Evolutionary conservation across 2,113 vertebrate genomes (phyloP), one percentile per base, ranked within the genome.

Genomic region (Neofelis nebulosa): DNA sequence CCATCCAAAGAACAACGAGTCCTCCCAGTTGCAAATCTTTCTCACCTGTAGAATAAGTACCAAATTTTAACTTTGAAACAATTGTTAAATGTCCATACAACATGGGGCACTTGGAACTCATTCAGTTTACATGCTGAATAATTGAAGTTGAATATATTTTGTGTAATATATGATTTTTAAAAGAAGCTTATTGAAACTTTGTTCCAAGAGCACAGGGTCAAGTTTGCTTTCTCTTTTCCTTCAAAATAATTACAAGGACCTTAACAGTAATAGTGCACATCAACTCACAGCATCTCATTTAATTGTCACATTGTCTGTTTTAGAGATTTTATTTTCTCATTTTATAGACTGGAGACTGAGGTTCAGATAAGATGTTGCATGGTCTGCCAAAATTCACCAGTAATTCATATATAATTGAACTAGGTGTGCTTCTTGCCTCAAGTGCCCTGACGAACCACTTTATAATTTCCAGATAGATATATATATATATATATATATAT

Each of bases 11-110:
- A 87, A 93, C 48, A 97, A 12, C 55, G 29, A 93, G 50, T 84
- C 83, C 65, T 41, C 29, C 65, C 15, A 63, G 2, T 5, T 92
- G 65, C 78, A 93, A 94, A 81, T 50, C n/a, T 73, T 78, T 89
- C 38, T 41, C 66, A 86, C 52, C 65, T 74, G 11, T 55, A 61
- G 41, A 92, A 88, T 19, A 85, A 73, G 4, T 80, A 82, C 3
- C 55, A 18, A 65, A 25, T 94, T 91, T 92, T 92, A 78, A 92
- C 4, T 94, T 78, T 78, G 38, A 85, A 95, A 92, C 76, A 76
- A 94, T 63, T 83, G 14, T 45, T 93, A 79, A 92, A 68, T 83
- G 14, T 55, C 7, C 63, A 31, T 38, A 66, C 14, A 80, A 91
- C 65, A 48, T 85, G 31, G 21, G 6, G 50, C 13, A 66, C 71